Conservation (phyloP, 2,113 vertebrate species). For the Gallinago jamesoni region DNA sequence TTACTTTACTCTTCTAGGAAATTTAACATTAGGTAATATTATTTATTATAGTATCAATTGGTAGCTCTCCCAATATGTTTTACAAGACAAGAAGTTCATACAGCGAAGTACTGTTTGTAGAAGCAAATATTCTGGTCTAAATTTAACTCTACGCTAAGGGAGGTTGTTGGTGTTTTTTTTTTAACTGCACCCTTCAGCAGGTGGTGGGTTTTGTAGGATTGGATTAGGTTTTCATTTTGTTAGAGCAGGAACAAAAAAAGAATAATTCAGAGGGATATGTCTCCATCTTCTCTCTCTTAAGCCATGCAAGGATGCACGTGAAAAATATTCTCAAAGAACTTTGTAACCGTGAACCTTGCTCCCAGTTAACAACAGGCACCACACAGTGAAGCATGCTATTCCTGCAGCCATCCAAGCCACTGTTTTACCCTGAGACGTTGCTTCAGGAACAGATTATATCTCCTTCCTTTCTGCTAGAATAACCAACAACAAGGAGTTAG, state of each 20-base stretch:
- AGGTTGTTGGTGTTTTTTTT: rapidly evolving
- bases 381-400: constrained; percentile 50
- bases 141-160: neutral
- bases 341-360: neutral
- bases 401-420: constrained; percentile 57
- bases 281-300: neutral
- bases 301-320: neutral
- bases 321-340: neutral
- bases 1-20: neutral
- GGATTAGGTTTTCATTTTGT: neutral
- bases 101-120: neutral
- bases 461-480: constrained; percentile 75
- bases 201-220: neutral
- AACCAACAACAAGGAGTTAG: constrained; percentile 72
- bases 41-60: neutral
- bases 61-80: neutral
- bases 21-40: neutral
- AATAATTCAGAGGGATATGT: neutral
- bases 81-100: neutral
- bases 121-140: neutral
- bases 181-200: neutral
- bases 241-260: neutral
- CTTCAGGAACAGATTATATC: constrained; percentile 79
- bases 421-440: constrained; percentile 80
- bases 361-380: neutral